Evolutionary conservation across 2,888 invertebrate genomes (phyloP), one percentile per base, ranked within the genome.

Genomic region (Thymelicus lineola): DNA sequence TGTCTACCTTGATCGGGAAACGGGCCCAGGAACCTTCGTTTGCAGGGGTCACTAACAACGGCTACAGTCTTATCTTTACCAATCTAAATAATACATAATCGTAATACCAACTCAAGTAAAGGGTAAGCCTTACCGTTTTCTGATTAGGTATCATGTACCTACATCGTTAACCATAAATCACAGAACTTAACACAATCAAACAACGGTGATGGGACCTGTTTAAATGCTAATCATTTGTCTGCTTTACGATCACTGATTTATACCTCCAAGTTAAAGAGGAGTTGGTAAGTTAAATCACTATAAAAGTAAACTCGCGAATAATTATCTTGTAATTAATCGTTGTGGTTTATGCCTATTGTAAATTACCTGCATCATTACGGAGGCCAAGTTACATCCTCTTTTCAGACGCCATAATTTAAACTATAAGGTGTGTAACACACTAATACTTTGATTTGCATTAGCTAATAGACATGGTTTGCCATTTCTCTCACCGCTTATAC

Each of bases 201-300:
- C 80, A 77, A 80, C 75, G 70, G 71, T 78, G 76, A 78, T 78
- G 74, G 74, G 70, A 74, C 76, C 77, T 79, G 81, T 83, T 83
- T 82, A 80, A 84, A 79, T 76, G 82, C 81, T 80, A 81, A 84
- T 84, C 82, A 73, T 78, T 78, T 79, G 78, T 79, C 73, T 71
- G 71, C 77, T 81, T 81, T 80, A 84, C 80, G 77, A 78, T 78
- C 77, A 80, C 81, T 64, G 63, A 68, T 68, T 68, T 68, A 62
- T 57, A 62, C 35, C 14, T 46, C 57, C 35, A 57, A 10, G 46
- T 62, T 55, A 45, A 57, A 36, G 28, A 38, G n/a, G 15, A 17
- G 9, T 20, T 46, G 6, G 45, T 46, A 46, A 9, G 36, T 62
- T 62, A 35, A 20, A 48, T 20, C 42, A 42, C 17, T 57, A 35